Evolutionary conservation across 1,140 invertebrate genomes (phyloP).

Genomic region (Halotydeus destructor): DNA sequence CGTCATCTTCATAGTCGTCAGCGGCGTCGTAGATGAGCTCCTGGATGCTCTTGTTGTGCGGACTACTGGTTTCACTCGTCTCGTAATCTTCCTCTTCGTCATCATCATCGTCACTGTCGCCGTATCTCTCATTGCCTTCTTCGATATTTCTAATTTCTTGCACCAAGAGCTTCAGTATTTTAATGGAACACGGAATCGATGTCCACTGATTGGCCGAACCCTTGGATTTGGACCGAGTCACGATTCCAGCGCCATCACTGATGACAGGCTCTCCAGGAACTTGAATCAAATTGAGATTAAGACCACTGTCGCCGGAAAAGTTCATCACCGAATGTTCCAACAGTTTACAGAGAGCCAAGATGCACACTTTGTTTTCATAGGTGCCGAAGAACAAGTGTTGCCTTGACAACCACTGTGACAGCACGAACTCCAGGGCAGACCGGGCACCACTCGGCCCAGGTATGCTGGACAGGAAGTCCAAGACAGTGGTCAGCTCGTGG

Average conservation of each 20-base stretch:
- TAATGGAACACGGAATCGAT: slow-evolving; percentile 32
- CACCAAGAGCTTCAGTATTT: slow-evolving; percentile 37
- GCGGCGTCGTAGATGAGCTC: slow-evolving; percentile 7
- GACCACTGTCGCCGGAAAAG: slow-evolving; percentile 22
- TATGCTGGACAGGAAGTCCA: slow-evolving; percentile 51
- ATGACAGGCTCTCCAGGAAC: slow-evolving; percentile 33
- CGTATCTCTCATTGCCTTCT: slow-evolving; percentile 24
- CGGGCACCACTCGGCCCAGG: slow-evolving; percentile 41
- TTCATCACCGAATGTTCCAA: slow-evolving; percentile 32
- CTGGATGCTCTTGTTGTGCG: too few species aligned
- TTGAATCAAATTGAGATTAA: slow-evolving; percentile 29
- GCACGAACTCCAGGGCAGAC: slow-evolving; percentile 51
- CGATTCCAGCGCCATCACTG: slow-evolving; percentile 20
- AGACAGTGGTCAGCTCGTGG: slow-evolving; percentile 46
- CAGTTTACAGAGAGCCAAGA: slow-evolving; percentile 32
- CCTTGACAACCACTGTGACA: slow-evolving; percentile 46
- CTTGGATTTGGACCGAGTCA: slow-evolving; percentile 29
- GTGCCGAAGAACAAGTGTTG: slow-evolving; percentile 48
- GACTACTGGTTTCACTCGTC: too few species aligned
- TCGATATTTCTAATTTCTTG: slow-evolving; percentile 32
- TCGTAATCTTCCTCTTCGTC: slow-evolving; percentile 21
- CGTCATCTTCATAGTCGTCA: slow-evolving; percentile 18
- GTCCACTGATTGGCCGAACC: slow-evolving; percentile 30
- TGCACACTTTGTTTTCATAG: slow-evolving; percentile 46
- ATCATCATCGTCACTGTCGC: slow-evolving; percentile 20